These are phyloP conservation scores for Hemicrepidius hirtus DNA, from an alignment of 2,888 invertebrate genomes.

Conservation along the genomic window DNA sequence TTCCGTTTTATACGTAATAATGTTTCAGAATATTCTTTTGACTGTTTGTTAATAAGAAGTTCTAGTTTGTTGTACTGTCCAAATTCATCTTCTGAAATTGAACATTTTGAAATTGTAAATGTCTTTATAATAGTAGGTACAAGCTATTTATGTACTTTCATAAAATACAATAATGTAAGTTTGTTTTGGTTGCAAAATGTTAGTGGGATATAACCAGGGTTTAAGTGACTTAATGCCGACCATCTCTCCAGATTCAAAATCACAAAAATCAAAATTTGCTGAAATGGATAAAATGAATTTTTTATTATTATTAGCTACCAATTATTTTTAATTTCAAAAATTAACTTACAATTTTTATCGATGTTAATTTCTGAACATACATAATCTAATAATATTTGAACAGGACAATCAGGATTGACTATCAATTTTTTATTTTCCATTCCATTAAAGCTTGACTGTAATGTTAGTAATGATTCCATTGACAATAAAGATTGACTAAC, in stretches of 20 bases:
- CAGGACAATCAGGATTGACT: conserved; percentile 69
- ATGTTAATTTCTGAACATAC: conserved; percentile 61
- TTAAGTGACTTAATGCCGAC: conserved; percentile 58
- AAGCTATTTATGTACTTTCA: conserved; percentile 61
- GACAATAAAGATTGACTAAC: background rate
- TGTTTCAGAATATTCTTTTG: conserved; percentile 53
- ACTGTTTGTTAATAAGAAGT: conserved; percentile 52
- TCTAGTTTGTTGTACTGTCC: conserved; percentile 48
- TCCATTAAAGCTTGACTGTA: conserved; percentile 3
- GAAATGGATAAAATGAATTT: conserved; percentile 33
- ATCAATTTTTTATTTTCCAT: conserved; percentile 61
- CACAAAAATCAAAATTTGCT: conserved; percentile 66
- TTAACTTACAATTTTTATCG: conserved; percentile 50
- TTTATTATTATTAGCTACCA: background rate
- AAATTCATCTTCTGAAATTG: conserved; percentile 53
- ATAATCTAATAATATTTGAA: conserved; percentile 68
- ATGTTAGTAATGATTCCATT: background rate
- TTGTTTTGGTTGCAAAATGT: conserved; percentile 59
- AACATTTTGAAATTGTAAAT: background rate
- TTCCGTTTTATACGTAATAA: conserved; percentile 47
- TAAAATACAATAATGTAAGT: conserved; percentile 62
- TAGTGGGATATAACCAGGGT: conserved; percentile 58
- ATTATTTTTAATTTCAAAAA: background rate
- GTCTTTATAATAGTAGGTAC: no score
- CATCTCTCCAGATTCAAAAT: conserved; percentile 60